Conservation (phyloP, 1,140 invertebrate genomes). For the Panulirus ornatus region DNA sequence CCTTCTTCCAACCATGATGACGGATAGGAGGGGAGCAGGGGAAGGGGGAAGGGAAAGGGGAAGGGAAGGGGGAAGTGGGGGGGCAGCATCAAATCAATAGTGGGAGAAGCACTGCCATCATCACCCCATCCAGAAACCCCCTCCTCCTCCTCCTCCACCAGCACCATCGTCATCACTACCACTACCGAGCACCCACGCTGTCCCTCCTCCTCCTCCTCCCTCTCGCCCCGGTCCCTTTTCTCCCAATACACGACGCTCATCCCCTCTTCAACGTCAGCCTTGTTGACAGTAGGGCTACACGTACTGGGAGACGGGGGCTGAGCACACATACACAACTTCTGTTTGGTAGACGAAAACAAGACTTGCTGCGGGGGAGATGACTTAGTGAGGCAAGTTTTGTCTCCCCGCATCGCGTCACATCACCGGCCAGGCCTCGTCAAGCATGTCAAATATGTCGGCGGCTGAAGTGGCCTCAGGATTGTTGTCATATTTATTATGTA, state of each 20-base stretch:
- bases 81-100: constrained; percentile 54
- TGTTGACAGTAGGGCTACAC: constrained; percentile 19
- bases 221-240: neutral
- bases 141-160: neutral
- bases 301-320: neutral
- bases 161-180: neutral
- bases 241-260: constrained; percentile 18
- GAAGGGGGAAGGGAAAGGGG: too few relatives aligned
- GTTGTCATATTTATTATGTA: too few relatives aligned
- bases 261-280: constrained; percentile 29
- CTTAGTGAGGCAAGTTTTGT: neutral
- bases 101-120: constrained; percentile 56
- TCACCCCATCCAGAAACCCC: constrained; percentile 24
- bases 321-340: neutral
- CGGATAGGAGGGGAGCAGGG: too few relatives aligned
- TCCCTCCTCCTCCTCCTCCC: neutral
- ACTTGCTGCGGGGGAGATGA: neutral
- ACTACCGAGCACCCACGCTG: constrained; percentile 19
- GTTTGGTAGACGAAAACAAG: neutral
- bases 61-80: constrained; percentile 9
- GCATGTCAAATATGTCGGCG: constrained; percentile 17
- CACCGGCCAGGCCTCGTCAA: constrained; percentile 15
- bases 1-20: neutral
- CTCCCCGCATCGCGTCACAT: neutral
- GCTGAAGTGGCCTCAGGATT: too few relatives aligned